A percentile compares a stretch with the other conserved stretches of the same genome.
Evolutionary conservation across 2,888 invertebrate genomes (phyloP).

Genomic region (Tupiocoris notatus): DNA sequence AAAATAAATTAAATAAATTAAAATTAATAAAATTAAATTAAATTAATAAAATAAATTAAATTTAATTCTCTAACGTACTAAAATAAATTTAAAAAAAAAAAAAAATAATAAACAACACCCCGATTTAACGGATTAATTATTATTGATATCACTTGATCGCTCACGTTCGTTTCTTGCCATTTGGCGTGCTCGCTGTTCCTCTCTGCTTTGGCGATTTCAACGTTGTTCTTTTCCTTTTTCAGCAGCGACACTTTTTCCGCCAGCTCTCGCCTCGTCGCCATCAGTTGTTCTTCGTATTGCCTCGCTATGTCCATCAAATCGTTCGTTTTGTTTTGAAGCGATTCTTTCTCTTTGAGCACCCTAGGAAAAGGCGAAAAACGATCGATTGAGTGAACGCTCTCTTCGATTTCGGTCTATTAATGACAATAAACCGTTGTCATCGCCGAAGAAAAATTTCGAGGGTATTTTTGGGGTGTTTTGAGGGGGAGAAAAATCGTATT

Average conservation of each 20-base stretch:
- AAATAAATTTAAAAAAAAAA: too few species aligned
- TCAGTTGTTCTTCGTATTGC: conserved; percentile 29
- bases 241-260: not conserved
- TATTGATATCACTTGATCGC: not conserved
- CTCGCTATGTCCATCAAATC: not conserved
- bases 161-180: conserved; percentile 33
- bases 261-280: conserved; percentile 11
- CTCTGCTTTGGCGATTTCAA: conserved; percentile 37
- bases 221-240: conserved; percentile 32
- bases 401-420: not conserved
- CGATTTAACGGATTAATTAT: too few species aligned
- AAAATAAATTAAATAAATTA: not conserved
- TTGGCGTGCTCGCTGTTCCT: conserved; percentile 35
- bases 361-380: too few species aligned
- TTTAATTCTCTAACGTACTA: too few species aligned
- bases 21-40: too few species aligned
- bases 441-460: not conserved
- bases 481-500: too few species aligned
- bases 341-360: conserved; percentile 4
- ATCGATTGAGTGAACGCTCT: too few species aligned
- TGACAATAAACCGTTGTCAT: too few species aligned
- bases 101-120: too few species aligned
- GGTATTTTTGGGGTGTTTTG: too few species aligned
- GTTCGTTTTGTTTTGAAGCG: not conserved
- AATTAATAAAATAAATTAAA: too few species aligned